phyloP scores from a whole-genome alignment of 2,888 invertebrate genomes.

The Cantharis flavilabris region DNA sequence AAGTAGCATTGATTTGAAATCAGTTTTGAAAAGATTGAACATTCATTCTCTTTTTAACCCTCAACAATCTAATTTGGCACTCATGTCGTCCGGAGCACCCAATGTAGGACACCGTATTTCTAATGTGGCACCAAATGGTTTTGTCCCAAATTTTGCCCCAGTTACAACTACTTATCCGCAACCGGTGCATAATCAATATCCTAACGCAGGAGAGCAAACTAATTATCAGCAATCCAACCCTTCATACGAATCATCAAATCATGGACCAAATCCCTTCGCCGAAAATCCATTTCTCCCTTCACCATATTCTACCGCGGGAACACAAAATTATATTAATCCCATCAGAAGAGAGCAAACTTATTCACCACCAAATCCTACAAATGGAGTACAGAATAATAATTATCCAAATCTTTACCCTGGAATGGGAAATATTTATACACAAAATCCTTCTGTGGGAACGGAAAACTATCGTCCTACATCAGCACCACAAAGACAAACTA shows the following conservation, averaged over 20 bases:
- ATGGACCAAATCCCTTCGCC: not conserved
- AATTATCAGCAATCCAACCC: too few species aligned
- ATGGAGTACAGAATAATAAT: not conserved
- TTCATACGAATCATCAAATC: too few species aligned
- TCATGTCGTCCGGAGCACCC: conserved; percentile 59
- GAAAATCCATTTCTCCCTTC: not conserved
- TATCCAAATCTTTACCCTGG: not conserved
- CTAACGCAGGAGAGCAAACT: too few species aligned
- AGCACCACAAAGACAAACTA: too few species aligned
- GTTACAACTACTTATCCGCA: too few species aligned
- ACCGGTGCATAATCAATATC: too few species aligned
- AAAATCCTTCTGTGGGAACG: not conserved
- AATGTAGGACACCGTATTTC: not conserved
- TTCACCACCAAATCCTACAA: too few species aligned
- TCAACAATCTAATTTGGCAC: conserved; percentile 66
- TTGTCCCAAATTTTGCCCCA: too few species aligned
- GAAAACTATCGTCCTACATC: not conserved
- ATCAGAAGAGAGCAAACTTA: too few species aligned
- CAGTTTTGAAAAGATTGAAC: conserved; percentile 61
- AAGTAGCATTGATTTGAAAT: conserved; percentile 61
- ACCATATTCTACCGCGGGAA: too few species aligned
- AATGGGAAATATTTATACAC: too few species aligned
- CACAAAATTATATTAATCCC: not conserved
- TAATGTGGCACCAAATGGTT: not conserved
- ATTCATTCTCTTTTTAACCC: conserved; percentile 67